A percentile compares a stretch with the other conserved stretches of the same genome.
Conservation (phyloP, 2,888 invertebrate genomes). For the Nemurella pictetii region DNA sequence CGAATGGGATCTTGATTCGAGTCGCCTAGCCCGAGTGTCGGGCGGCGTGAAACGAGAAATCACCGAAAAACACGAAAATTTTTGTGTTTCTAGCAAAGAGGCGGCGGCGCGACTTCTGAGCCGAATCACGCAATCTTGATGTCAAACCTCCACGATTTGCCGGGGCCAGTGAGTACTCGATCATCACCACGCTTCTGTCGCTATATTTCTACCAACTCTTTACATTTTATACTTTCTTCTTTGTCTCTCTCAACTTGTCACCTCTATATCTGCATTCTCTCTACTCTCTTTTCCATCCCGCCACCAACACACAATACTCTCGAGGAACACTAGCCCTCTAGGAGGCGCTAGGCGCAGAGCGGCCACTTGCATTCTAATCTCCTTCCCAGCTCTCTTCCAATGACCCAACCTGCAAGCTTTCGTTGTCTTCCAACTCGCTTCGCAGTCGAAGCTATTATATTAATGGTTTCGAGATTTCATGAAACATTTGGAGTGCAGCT, state of each 20-base stretch:
- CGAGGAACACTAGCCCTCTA: neutral
- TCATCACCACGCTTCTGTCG: constrained; percentile 30
- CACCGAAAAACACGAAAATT: too few relatives aligned
- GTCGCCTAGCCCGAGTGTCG: too few relatives aligned
- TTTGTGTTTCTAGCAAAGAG: constrained; percentile 54
- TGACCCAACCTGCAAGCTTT: constrained; percentile 12
- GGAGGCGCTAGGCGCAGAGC: too few relatives aligned
- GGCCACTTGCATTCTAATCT: neutral
- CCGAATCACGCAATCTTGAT: constrained; percentile 61
- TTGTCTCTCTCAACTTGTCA: constrained; percentile 29
- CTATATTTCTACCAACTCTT: constrained; percentile 22
- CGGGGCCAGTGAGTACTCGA: constrained; percentile 64
- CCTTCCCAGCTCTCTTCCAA: neutral
- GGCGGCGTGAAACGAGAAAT: too few relatives aligned
- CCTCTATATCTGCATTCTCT: neutral
- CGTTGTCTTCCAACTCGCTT: neutral
- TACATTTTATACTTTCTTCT: constrained; percentile 32
- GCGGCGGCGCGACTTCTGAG: constrained; percentile 49
- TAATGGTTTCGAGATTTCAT: constrained; percentile 2
- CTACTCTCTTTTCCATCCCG: neutral
- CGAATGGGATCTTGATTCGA: neutral
- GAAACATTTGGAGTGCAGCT: neutral
- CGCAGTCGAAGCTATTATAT: constrained; percentile 4
- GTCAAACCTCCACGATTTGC: constrained; percentile 62
- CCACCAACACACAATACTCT: neutral